Evolutionary conservation across 1,140 invertebrate species (phyloP), one percentile per base, ranked within the genome.

Genomic region (Schlechtendalia chinensis): DNA sequence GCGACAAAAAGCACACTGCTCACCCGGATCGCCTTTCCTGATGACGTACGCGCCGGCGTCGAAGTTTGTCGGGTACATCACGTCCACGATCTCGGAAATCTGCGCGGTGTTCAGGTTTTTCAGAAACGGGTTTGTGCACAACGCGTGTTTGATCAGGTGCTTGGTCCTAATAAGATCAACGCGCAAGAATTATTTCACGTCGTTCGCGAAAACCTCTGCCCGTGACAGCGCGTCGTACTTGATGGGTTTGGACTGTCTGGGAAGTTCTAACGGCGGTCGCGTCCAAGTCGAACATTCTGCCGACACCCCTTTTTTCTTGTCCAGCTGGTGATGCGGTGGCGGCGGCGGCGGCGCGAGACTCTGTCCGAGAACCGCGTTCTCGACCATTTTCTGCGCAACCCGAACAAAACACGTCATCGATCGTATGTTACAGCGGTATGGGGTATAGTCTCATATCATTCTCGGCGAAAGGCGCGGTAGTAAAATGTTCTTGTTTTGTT

Each of bases 111-210:
- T 94, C 82, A 98, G 87, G 86, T 98, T 96, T 84, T 93, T 93
- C 82, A 98, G 89, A 86, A 98, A 98, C 85, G 97, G 94, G 85
- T 98, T 98, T 65, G 92, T 91, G 85, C 92, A 89, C 71, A 98
- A 90, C 0, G 93, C 92, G 45, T 88, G 87, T 83, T 90, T 90
- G 63, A 94, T 92, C 32, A 92, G 84, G 82, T 91, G 90, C 82
- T 89, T 89, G 4, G 90, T 88, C 82, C 91, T 91, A 50, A 50
- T 50, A 50, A 50, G 14, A 50, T 50, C 1, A 50, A 8, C 47
- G 8, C 47, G 47, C 10, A 4, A 45, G 10, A 45, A 45, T 45
- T 45, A 45, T 10, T 45, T 45, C 4, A 45, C 47, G 14, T 11
- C 47, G 47, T 50, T 50, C 14, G n/a, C n/a, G n/a, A n/a, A n/a